A percentile compares a stretch with the other conserved stretches of the same genome.
Conservation (phyloP, 2,113 vertebrate species). For the Tapirus terrestris region DNA sequence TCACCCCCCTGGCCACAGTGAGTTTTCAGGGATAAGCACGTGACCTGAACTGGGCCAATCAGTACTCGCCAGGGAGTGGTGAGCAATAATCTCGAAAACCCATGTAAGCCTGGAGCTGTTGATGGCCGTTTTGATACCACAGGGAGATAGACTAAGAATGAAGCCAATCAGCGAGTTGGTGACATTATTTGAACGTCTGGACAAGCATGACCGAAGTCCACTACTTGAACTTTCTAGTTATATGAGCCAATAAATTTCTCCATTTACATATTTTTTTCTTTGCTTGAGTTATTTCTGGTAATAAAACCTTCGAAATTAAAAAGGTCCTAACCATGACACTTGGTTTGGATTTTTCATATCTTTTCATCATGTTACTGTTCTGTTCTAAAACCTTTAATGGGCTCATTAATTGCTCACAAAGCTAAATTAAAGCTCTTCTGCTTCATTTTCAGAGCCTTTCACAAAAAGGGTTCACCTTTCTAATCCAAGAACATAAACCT, state of each 20-base stretch:
- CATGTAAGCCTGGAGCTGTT: not conserved
- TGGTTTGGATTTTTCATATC: slow-evolving; percentile 21
- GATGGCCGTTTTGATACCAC: not conserved
- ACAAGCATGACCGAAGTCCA: not conserved
- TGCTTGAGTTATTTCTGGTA: not conserved
- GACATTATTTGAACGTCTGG: not conserved
- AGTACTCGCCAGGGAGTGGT: not conserved
- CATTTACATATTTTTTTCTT: not conserved
- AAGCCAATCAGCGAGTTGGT: not conserved
- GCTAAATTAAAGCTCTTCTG: not conserved
- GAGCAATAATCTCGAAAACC: not conserved
- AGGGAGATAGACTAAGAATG: not conserved
- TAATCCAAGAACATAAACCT: slow-evolving; percentile 28
- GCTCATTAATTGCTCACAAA: not conserved
- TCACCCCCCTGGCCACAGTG: not conserved
- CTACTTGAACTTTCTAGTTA: not conserved
- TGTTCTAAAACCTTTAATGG: slow-evolving; percentile 1
- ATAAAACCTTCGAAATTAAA: slow-evolving; percentile 41
- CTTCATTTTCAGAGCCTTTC: slow-evolving; percentile 36
- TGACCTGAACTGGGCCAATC: not conserved
- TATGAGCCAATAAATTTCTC: not conserved
- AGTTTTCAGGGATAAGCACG: not conserved
- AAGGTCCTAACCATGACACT: not conserved
- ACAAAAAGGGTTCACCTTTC: not conserved
- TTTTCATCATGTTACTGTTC: not conserved